These are phyloP conservation scores for Lamprotornis superbus DNA, from an alignment of 2,113 vertebrate genomes.

Conservation along the genomic window DNA sequence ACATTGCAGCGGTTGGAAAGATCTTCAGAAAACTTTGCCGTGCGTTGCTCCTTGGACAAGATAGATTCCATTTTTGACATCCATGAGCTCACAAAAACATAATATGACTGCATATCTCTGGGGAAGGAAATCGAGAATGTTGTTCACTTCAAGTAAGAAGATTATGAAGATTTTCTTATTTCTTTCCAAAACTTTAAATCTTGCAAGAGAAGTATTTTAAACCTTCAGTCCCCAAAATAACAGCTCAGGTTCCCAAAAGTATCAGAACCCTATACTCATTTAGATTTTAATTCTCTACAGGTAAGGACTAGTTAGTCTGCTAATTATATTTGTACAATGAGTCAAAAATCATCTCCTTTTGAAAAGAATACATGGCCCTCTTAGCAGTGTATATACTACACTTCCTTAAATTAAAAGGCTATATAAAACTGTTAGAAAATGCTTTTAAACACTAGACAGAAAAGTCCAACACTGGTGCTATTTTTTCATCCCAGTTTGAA, in stretches of 20 bases:
- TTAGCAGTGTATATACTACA: background rate
- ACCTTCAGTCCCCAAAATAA: background rate
- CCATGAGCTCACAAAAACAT: conserved; percentile 97
- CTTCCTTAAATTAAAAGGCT: background rate
- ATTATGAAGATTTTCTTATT: background rate
- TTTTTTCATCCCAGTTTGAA: background rate
- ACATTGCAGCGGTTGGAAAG: conserved; percentile 91
- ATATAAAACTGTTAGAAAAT: background rate
- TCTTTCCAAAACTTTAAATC: background rate
- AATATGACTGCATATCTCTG: conserved; percentile 97
- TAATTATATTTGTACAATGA: background rate
- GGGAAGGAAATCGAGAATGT: background rate
- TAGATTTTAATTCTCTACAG: background rate
- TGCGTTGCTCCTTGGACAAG: conserved; percentile 87
- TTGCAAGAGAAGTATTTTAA: background rate
- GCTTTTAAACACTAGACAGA: background rate
- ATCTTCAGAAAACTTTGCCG: conserved; percentile 88
- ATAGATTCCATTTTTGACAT: conserved; percentile 99
- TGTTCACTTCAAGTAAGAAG: background rate
- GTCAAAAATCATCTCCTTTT: background rate
- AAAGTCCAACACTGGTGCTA: background rate
- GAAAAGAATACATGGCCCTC: background rate
- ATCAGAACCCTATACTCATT: background rate
- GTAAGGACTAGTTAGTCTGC: background rate
- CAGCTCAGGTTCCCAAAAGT: background rate